Percentiles rank a stretch among this genome's conserved stretches.
phyloP scores from a whole-genome alignment of 1,140 invertebrate genomes.

The Drosophila pseudoananassae region DNA sequence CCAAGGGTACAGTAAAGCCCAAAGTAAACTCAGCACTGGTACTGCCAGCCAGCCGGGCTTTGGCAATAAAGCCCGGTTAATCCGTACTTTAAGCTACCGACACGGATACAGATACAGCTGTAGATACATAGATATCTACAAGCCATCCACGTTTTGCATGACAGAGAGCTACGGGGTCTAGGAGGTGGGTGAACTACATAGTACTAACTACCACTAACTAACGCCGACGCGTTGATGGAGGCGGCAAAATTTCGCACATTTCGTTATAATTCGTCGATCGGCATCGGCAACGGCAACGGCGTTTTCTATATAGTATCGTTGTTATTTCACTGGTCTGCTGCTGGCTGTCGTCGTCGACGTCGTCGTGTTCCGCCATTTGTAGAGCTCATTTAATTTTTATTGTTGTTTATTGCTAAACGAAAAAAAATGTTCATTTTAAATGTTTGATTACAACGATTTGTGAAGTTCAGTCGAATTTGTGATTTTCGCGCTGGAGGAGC shows the following conservation, averaged over 20 bases:
- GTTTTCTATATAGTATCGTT: slow-evolving; percentile 30
- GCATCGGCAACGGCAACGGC: slow-evolving; percentile 1
- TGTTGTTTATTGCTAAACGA: slow-evolving; percentile 81
- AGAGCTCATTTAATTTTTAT: slow-evolving; percentile 79
- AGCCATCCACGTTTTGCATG: background rate
- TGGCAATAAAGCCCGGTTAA: slow-evolving; percentile 40
- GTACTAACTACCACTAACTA: slow-evolving; percentile 46
- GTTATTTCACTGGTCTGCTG: slow-evolving; percentile 14
- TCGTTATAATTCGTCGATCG: slow-evolving; percentile 40
- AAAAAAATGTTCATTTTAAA: slow-evolving; percentile 77
- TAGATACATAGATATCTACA: background rate
- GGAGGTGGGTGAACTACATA: slow-evolving; percentile 8
- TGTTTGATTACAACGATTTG: slow-evolving; percentile 83
- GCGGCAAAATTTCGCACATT: slow-evolving; percentile 76
- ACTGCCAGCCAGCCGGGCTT: slow-evolving; percentile 18
- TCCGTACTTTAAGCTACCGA: slow-evolving; percentile 7
- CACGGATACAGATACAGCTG: slow-evolving; percentile 6
- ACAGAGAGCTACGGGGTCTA: slow-evolving; percentile 1
- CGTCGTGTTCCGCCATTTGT: slow-evolving; percentile 78
- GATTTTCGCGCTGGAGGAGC: slow-evolving; percentile 76
- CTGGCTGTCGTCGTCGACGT: background rate
- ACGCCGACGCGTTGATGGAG: slow-evolving; percentile 41
- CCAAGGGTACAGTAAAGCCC: slow-evolving; percentile 10
- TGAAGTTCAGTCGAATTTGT: slow-evolving; percentile 82
- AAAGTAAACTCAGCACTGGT: slow-evolving; percentile 37